Evolutionary conservation across 2,888 invertebrate genomes (phyloP).

Genomic region (Hanleya hanleyi): DNA sequence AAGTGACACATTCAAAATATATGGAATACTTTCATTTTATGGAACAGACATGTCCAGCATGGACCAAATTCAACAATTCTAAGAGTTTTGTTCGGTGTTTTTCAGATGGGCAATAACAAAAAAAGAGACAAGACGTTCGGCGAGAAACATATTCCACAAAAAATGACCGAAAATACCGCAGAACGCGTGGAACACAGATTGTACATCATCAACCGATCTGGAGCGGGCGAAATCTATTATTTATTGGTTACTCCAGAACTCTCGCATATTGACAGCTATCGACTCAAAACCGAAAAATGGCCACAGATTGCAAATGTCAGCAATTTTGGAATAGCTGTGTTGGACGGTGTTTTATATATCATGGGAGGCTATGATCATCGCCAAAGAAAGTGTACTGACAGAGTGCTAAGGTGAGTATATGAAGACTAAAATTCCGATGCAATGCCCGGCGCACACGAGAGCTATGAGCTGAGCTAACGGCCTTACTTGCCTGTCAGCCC

Average conservation of each 20-base stretch:
- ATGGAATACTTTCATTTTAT: too few relatives aligned
- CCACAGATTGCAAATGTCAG: slow-evolving; percentile 45
- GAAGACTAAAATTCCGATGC: neutral
- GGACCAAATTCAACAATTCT: too few relatives aligned
- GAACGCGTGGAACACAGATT: slow-evolving; percentile 39
- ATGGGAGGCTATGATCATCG: slow-evolving; percentile 56
- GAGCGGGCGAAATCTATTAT: slow-evolving; percentile 57
- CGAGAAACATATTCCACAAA: too few relatives aligned
- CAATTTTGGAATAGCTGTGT: slow-evolving; percentile 55
- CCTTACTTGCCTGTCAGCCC: too few relatives aligned
- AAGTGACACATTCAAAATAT: too few relatives aligned
- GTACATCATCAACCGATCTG: slow-evolving; percentile 55
- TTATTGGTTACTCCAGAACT: slow-evolving; percentile 47
- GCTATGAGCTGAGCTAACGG: too few relatives aligned
- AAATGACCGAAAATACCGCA: too few relatives aligned
- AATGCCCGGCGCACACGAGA: too few relatives aligned
- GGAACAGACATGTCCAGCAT: too few relatives aligned
- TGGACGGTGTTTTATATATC: slow-evolving; percentile 54
- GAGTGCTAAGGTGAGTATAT: slow-evolving; percentile 49
- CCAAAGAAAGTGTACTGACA: slow-evolving; percentile 43
- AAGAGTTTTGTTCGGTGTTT: too few relatives aligned
- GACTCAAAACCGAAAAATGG: slow-evolving; percentile 53
- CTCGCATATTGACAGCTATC: slow-evolving; percentile 45
- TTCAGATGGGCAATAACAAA: too few relatives aligned
- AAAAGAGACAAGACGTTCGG: too few relatives aligned